Conservation (phyloP, 2,113 vertebrate genomes). For the Bettongia penicillata region DNA sequence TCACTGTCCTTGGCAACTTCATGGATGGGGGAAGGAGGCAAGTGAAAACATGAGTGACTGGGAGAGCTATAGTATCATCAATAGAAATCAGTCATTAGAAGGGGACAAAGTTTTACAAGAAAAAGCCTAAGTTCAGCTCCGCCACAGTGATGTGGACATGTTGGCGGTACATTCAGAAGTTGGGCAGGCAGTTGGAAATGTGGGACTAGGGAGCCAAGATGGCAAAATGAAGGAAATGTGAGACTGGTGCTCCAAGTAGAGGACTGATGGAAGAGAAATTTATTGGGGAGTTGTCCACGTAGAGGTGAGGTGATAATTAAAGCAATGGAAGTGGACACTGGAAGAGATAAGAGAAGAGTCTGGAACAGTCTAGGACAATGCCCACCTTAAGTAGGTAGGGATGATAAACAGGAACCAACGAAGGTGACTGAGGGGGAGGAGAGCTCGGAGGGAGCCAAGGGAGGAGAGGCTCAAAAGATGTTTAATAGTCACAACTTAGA, state of each 20-base stretch:
- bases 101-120: not conserved
- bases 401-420: not conserved
- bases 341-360: not conserved
- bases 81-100: not conserved
- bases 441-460: not conserved
- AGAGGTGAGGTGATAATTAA: not conserved
- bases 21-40: not conserved
- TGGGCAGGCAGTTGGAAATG: not conserved
- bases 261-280: too few relatives aligned
- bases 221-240: not conserved
- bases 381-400: not conserved
- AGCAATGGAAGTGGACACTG: not conserved
- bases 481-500: not conserved
- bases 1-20: not conserved
- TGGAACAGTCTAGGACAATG: not conserved
- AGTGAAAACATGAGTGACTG: not conserved
- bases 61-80: not conserved
- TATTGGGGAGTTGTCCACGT: too few relatives aligned
- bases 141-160: not conserved
- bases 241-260: not conserved
- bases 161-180: not conserved
- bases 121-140: not conserved
- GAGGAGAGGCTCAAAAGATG: not conserved
- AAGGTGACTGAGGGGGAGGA: not conserved
- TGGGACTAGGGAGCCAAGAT: not conserved